Percentiles rank a stretch among this genome's conserved stretches.
Evolutionary conservation across 1,140 invertebrate species (phyloP).

Genomic region (Pseudomyrmex concolor): DNA sequence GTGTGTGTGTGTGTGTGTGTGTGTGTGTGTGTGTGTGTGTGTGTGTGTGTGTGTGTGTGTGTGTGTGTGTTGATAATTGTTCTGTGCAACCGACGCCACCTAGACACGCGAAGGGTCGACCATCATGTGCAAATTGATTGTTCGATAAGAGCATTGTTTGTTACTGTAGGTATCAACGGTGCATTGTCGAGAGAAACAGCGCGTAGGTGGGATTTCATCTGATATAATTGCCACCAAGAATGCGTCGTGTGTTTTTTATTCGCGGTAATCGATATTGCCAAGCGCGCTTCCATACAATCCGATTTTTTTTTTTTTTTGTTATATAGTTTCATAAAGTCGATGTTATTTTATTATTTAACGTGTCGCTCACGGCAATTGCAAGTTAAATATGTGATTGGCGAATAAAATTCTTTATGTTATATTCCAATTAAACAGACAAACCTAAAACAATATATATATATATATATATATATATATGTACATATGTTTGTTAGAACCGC

Average conservation of each 20-base stretch:
- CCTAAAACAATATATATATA: background rate
- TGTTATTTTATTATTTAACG: constrained; percentile 40
- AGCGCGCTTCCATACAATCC: constrained; percentile 18
- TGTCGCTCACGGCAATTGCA: background rate
- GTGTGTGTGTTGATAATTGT: background rate
- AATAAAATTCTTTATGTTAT: background rate
- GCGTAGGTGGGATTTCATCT: constrained; percentile 16
- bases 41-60: too few species aligned
- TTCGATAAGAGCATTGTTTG: constrained; percentile 44
- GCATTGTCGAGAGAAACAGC: constrained; percentile 3
- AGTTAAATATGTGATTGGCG: background rate
- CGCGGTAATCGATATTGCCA: constrained; percentile 23
- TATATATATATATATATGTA: background rate
- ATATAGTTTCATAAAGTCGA: constrained; percentile 38
- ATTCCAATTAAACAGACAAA: background rate
- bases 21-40: too few species aligned
- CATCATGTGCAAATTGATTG: constrained; percentile 29
- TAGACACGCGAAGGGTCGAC: background rate
- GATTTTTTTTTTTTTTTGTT: too few species aligned
- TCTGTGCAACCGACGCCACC: background rate
- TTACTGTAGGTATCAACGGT: background rate
- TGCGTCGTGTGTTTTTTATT: constrained; percentile 36
- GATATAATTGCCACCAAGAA: constrained; percentile 40
- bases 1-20: too few species aligned
- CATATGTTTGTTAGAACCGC: background rate